A percentile compares a stretch with the other conserved stretches of the same genome.
These are phyloP conservation scores for Enteromius fasciolatus DNA, from an alignment of 2,797 vertebrate genomes.

Conservation along the genomic window DNA sequence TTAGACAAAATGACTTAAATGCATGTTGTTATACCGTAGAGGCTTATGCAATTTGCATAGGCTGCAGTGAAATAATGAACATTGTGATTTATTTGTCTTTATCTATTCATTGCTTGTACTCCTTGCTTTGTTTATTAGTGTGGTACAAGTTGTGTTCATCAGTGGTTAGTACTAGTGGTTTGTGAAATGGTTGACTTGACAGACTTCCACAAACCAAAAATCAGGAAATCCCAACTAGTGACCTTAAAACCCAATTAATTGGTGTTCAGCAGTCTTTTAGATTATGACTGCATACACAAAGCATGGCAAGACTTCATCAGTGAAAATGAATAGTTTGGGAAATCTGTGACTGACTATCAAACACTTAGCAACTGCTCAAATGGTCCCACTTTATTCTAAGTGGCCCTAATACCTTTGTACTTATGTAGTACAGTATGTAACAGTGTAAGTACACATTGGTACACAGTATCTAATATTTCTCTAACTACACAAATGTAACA, in stretches of 20 bases:
- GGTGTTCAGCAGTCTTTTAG: background rate
- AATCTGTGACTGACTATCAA: no score
- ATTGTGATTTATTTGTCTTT: background rate
- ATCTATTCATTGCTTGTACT: background rate
- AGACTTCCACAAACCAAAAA: background rate
- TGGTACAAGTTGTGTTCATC: background rate
- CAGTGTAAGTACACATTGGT: no score
- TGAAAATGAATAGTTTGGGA: background rate
- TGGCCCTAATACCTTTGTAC: no score
- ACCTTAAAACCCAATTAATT: background rate
- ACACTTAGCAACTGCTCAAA: no score
- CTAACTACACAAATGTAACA: no score
- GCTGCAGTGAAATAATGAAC: background rate
- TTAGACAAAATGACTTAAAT: background rate
- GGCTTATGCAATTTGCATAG: background rate
- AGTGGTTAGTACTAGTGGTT: background rate
- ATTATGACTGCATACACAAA: background rate
- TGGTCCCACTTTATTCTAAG: no score
- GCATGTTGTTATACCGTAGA: background rate
- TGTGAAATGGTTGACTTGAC: background rate
- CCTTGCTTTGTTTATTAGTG: background rate
- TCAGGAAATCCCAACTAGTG: background rate
- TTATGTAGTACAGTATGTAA: no score
- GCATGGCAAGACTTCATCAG: background rate
- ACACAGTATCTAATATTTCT: no score